Conservation (phyloP, 1,140 invertebrate species). For the Monochamus saltuarius region DNA sequence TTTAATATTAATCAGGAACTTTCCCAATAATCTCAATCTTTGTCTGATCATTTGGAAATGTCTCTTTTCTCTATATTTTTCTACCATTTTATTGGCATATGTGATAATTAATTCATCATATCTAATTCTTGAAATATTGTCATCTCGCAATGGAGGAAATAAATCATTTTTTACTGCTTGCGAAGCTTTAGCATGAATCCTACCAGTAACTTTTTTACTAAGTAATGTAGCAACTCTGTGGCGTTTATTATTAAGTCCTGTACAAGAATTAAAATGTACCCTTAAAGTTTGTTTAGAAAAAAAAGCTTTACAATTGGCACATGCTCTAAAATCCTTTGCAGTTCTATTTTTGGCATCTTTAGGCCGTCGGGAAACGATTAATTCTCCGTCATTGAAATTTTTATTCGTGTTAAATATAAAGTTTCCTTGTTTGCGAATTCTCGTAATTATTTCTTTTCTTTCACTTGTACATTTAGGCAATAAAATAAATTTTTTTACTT, state of each 20-base stretch:
- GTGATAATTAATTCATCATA: slow-evolving; percentile 7
- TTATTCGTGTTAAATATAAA: slow-evolving; percentile 4
- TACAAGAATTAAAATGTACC: not conserved
- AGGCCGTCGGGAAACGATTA: not conserved
- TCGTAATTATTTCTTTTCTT: slow-evolving; percentile 5
- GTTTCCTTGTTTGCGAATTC: slow-evolving; percentile 6
- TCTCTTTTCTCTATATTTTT: slow-evolving; percentile 9
- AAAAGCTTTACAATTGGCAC: not conserved
- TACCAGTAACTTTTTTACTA: too few species aligned
- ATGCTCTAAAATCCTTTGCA: not conserved
- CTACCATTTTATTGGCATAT: slow-evolving; percentile 10
- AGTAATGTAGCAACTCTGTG: not conserved
- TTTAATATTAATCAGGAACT: slow-evolving; percentile 5
- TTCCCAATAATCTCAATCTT: not conserved
- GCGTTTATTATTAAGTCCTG: not conserved
- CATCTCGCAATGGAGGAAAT: not conserved
- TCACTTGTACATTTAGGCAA: slow-evolving; percentile 3
- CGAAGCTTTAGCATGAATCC: too few species aligned
- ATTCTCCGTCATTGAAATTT: not conserved
- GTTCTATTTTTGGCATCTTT: not conserved
- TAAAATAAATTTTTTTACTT: slow-evolving; percentile 13
- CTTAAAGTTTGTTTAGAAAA: not conserved
- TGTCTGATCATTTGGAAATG: slow-evolving; percentile 11
- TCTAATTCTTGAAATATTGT: not conserved
- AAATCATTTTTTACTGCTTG: too few species aligned